Percentiles rank a stretch among this genome's conserved stretches.
Evolutionary conservation across 2,113 vertebrate species (phyloP).

Genomic region (Megalops atlanticus): DNA sequence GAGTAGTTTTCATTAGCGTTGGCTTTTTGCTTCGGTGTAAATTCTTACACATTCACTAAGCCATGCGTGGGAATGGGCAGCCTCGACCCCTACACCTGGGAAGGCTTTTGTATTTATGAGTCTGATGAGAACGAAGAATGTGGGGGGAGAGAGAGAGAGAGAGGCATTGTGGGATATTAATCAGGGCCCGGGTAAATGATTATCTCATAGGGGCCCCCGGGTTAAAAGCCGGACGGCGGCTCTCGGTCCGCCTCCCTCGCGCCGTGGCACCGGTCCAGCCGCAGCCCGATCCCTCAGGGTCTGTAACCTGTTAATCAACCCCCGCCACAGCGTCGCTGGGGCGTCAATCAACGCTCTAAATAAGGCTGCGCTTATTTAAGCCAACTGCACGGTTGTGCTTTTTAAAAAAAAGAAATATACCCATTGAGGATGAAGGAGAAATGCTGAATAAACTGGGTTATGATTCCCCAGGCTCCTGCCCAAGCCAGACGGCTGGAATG

Average conservation of each 20-base stretch:
- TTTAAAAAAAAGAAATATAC: conserved; percentile 16
- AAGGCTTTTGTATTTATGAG: neutral
- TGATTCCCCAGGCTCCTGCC: conserved; percentile 11
- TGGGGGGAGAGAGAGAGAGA: neutral
- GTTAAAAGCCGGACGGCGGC: conserved; percentile 19
- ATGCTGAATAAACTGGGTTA: conserved; percentile 15
- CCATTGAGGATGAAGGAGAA: conserved; percentile 37
- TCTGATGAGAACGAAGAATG: neutral
- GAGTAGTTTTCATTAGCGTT: neutral
- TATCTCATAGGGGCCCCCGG: conserved; percentile 13
- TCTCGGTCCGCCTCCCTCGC: neutral
- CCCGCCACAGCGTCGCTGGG: neutral
- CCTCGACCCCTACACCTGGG: neutral
- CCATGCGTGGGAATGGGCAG: neutral
- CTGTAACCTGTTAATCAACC: neutral
- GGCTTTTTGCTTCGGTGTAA: neutral
- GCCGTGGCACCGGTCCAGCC: neutral
- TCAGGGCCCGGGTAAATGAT: conserved; percentile 34
- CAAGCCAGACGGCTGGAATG: conserved; percentile 28
- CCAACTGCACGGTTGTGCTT: neutral
- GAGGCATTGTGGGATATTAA: conserved; percentile 26
- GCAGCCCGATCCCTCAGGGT: neutral
- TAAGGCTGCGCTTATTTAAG: conserved; percentile 33
- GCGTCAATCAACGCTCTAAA: neutral
- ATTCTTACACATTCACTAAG: neutral